These are phyloP conservation scores for Drosophila greeni DNA, from an alignment of 2,888 invertebrate species.

Conservation along the genomic window DNA sequence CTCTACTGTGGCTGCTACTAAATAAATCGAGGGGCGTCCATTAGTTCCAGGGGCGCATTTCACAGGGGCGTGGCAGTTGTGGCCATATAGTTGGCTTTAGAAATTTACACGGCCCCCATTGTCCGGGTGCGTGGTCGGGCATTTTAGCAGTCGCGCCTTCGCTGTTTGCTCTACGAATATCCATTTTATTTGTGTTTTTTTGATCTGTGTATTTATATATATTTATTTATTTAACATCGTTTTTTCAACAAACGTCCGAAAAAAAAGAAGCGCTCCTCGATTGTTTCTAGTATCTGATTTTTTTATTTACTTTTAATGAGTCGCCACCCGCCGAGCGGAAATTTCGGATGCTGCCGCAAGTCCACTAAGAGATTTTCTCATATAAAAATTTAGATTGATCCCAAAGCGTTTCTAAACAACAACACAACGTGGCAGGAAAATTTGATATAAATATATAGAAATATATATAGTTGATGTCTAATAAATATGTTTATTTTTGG, in stretches of 20 bases:
- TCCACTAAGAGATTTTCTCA: slow-evolving; percentile 10
- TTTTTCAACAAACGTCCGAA: slow-evolving; percentile 57
- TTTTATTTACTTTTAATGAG: slow-evolving; percentile 71
- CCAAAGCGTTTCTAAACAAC: slow-evolving; percentile 4
- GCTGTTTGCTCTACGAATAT: slow-evolving; percentile 48
- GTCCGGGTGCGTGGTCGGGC: slow-evolving; percentile 25
- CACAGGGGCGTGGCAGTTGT: slow-evolving; percentile 50
- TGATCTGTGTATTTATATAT: slow-evolving; percentile 42
- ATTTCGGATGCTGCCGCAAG: slow-evolving; percentile 33
- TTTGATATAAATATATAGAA: not conserved
- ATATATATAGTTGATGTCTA: not conserved
- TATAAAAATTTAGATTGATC: slow-evolving; percentile 15
- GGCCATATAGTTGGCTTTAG: slow-evolving; percentile 56
- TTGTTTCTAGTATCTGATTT: slow-evolving; percentile 64
- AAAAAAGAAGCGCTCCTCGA: slow-evolving; percentile 45
- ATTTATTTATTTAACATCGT: slow-evolving; percentile 70
- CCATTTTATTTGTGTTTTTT: slow-evolving; percentile 32
- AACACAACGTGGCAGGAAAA: not conserved
- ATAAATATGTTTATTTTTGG: slow-evolving; percentile 11
- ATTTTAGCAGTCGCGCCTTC: slow-evolving; percentile 45
- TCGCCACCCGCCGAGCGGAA: slow-evolving; percentile 36
- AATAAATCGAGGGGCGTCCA: slow-evolving; percentile 26
- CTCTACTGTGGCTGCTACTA: slow-evolving; percentile 20
- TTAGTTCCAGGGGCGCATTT: slow-evolving; percentile 10
- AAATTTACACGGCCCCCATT: slow-evolving; percentile 57